Base-by-base conservation (phyloP, 2,113 vertebrate species). In the Hypanus sabinus region DNA sequence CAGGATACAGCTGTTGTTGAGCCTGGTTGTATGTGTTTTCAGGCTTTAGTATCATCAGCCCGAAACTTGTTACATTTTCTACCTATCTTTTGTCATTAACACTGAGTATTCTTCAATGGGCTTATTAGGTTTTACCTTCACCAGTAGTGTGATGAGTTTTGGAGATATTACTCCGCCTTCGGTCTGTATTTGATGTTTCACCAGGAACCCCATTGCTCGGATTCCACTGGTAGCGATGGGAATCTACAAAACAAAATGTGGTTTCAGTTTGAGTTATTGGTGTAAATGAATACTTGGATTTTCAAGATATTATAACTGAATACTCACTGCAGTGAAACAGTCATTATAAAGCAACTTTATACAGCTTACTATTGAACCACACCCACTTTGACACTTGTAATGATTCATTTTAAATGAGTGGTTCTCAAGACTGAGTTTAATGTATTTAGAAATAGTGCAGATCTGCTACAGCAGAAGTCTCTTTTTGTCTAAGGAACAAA, bases 161-260 rank as follows among this genome's bases (percentile, higher is more conserved):
- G 98, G 96, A 0, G 98, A 97, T 81, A 98, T 94, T 73, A 94
- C 96, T 81, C 95, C 95, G 95, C 95, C 97, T 81, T 94, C 96
- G 0, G 95, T 95, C 94, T 97, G 96, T 20, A 99, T 97, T 94
- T 98, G 97, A 94, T 99, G 96, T 94, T 97, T 98, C 98, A 98
- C 97, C 70, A 99, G 97, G 95, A 96, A 99, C 85, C 99, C 99
- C 98, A 99, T 97, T 36, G 96, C 98, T 95, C 98, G 96, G 96
- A 99, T 97, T 57, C 99, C 99, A 73, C 99, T 99, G 93, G 98
- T 97, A 0, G 99, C 98, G 14, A 99, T 99, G 73, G 98, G 98
- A 94, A 99, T 98, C 99, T 99, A 95, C 24, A 95, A 94, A 94
- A 94, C 30, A 57, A 77, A 8, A 60, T 81, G 83, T 75, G 12